Evolutionary conservation across 2,797 vertebrate genomes (phyloP).

Genomic region (Cryptoblepharus egeriae): DNA sequence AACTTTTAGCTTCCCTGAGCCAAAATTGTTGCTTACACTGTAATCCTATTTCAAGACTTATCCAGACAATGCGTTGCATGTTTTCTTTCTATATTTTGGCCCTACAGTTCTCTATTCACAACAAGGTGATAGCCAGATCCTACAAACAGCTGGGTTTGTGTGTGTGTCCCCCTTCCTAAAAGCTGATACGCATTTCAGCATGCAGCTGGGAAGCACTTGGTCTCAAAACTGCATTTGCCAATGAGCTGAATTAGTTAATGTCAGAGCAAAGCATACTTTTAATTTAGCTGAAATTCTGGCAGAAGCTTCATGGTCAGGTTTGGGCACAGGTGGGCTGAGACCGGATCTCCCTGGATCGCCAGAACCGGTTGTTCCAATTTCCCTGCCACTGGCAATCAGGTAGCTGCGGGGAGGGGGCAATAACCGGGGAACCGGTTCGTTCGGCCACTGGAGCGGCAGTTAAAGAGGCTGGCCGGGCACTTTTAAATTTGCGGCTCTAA

Average conservation of each 20-base stretch:
- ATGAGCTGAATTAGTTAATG: background rate
- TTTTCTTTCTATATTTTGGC: background rate
- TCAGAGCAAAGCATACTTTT: background rate
- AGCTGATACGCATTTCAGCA: background rate
- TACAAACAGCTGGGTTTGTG: background rate
- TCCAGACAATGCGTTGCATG: background rate
- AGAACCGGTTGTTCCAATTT: too few relatives aligned
- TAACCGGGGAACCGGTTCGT: too few relatives aligned
- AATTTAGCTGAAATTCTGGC: background rate
- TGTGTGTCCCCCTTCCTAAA: background rate
- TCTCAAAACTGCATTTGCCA: background rate
- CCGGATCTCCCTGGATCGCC: too few relatives aligned
- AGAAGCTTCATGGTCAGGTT: background rate
- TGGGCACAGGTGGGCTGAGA: too few relatives aligned
- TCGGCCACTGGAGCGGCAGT: too few relatives aligned
- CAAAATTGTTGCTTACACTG: slow-evolving; percentile 9
- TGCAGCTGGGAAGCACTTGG: background rate
- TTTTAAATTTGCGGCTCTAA: too few relatives aligned
- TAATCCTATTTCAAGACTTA: background rate
- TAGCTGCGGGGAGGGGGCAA: too few relatives aligned
- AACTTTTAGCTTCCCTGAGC: background rate
- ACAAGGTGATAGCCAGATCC: background rate
- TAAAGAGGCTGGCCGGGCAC: too few relatives aligned
- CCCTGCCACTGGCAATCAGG: too few relatives aligned
- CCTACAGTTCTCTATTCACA: background rate